phyloP scores from a whole-genome alignment of 2,888 invertebrate species.

The Dysmachus trigonus region DNA sequence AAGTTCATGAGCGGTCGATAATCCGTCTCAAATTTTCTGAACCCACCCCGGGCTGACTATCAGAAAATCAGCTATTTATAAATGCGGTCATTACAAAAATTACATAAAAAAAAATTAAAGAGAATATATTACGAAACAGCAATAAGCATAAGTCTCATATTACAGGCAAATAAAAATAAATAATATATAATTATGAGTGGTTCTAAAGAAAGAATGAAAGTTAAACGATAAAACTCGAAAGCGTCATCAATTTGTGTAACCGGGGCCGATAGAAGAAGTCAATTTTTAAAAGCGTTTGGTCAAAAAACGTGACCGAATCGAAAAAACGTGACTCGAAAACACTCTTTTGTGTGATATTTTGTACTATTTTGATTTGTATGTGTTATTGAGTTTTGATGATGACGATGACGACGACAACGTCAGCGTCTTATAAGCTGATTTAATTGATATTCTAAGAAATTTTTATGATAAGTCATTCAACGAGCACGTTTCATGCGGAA shows the following conservation, averaged over 20 bases:
- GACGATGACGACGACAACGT: not conserved
- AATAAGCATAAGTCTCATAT: too few species aligned
- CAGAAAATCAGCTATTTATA: too few species aligned
- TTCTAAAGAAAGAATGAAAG: not conserved
- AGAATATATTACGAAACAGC: too few species aligned
- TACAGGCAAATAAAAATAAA: too few species aligned
- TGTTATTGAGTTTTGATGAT: not conserved
- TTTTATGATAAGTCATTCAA: not conserved
- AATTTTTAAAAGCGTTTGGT: not conserved
- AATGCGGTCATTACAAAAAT: too few species aligned
- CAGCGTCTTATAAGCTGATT: not conserved
- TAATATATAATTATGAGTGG: too few species aligned
- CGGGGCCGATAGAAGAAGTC: not conserved
- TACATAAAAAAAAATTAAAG: too few species aligned
- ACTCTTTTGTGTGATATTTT: too few species aligned
- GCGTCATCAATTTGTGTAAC: not conserved
- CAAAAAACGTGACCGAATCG: not conserved
- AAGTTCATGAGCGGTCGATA: not conserved
- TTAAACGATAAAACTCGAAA: not conserved
- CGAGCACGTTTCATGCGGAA: not conserved
- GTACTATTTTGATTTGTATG: not conserved
- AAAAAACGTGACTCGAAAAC: not conserved
- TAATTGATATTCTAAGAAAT: not conserved
- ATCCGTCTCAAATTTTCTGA: not conserved
- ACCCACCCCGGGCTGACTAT: too few species aligned